phyloP scores from a whole-genome alignment of 1,140 invertebrate genomes.

The Pinna nobilis region DNA sequence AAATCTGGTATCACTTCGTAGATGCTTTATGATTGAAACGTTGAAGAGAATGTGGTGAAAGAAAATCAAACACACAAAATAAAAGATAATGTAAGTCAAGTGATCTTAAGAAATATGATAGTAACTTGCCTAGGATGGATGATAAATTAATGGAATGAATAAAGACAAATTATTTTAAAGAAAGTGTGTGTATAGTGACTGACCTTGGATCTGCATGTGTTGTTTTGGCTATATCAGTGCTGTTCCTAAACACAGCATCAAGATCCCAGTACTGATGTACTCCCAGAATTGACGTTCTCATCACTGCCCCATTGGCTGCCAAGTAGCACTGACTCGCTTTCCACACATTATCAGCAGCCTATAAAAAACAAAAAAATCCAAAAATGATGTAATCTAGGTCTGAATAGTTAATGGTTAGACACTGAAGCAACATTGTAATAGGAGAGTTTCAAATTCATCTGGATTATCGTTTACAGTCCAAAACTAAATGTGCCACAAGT shows the following conservation, averaged over 20 bases:
- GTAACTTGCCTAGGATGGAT: not conserved
- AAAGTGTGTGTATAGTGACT: not conserved
- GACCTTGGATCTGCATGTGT: slow-evolving; percentile 43
- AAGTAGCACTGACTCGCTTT: slow-evolving; percentile 7
- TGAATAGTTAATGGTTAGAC: not conserved
- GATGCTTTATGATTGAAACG: too few species aligned
- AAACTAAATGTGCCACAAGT: too few species aligned
- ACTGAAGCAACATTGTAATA: too few species aligned
- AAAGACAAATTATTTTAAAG: not conserved
- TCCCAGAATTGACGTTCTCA: slow-evolving; percentile 37
- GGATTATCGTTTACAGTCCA: too few species aligned
- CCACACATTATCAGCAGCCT: slow-evolving; percentile 34
- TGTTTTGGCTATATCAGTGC: slow-evolving; percentile 26
- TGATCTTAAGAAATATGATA: not conserved
- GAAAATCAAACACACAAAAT: too few species aligned
- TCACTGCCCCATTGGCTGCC: slow-evolving; percentile 40
- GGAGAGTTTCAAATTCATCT: too few species aligned
- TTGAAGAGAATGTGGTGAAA: too few species aligned
- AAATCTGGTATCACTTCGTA: too few species aligned
- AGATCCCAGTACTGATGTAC: slow-evolving; percentile 27
- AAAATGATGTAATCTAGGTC: not conserved
- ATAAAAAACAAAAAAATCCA: not conserved
- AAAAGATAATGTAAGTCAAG: not conserved
- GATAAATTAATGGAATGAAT: not conserved
- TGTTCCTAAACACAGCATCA: slow-evolving; percentile 31